Evolutionary conservation across 2,797 vertebrate genomes (phyloP), one percentile per base, ranked within the genome.

Genomic region (Sebastes matsubarae): DNA sequence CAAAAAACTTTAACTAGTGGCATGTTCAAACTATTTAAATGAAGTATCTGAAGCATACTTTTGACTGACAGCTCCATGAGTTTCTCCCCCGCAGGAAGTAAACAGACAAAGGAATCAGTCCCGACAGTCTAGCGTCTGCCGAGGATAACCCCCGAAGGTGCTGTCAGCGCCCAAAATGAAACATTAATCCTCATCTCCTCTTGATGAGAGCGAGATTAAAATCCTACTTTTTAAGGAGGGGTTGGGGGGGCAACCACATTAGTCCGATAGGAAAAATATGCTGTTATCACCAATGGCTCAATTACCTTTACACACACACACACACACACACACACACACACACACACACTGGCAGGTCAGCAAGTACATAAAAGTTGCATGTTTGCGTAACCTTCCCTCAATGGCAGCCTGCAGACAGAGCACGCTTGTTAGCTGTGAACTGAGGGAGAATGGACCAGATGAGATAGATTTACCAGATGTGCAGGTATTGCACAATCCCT

Each of bases 381-480:
- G 92, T 93, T 89, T 92, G 82, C 68, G 25, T 90, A 92, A 94
- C 91, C 92, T 88, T 77, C 79, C 52, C 55, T 87, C 68, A 22
- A 68, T 68, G 81, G 89, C 67, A 58, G 88, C 79, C 74, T 55
- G 86, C 88, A 88, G 81, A 93, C 90, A 90, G 85, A 90, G 84
- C 81, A 58, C 18, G 82, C 91, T 91, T 88, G 92, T 94, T 94
- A 87, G 86, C 77, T 55, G 71, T 71, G 87, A 72, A 82, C 80
- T 50, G 75, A 79, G 78, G 84, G 88, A 92, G 88, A 86, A 54
- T 58, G 66, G 70, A 81, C 78, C 90, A 89, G 78, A 93, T 88
- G 90, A 91, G 90, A 95, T 94, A 83, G 89, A 89, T 94, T 91
- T 93, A 91, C 89, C 95, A 95, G 95, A 94, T 95, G 93, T 95